These are phyloP conservation scores for Anastrepha ludens DNA, from an alignment of 1,140 invertebrate species.

Conservation along the genomic window DNA sequence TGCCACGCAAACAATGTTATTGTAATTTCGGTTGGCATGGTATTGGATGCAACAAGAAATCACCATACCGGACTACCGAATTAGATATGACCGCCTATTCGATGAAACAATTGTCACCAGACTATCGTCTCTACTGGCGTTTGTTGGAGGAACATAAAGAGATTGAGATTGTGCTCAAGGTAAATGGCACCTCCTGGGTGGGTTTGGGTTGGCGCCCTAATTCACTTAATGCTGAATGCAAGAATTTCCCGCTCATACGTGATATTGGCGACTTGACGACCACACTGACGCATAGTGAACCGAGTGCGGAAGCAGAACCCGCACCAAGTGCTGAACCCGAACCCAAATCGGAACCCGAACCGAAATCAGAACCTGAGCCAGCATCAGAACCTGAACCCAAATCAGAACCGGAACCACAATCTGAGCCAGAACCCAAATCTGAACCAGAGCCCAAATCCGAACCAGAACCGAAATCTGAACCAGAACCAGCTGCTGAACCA, in stretches of 20 bases:
- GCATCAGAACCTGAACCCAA: conserved; percentile 65
- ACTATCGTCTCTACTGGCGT: conserved; percentile 88
- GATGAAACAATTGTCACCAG: conserved; percentile 81
- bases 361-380: conserved; percentile 68
- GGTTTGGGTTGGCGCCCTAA: conserved; percentile 89
- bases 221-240: conserved; percentile 82
- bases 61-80: conserved; percentile 79
- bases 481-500: conserved; percentile 71
- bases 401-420: conserved; percentile 68
- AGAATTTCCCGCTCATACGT: conserved; percentile 83
- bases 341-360: conserved; percentile 72
- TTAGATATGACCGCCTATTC: conserved; percentile 82
- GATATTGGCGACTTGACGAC: conserved; percentile 73
- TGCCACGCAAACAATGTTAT: conserved; percentile 90
- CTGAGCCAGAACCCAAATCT: conserved; percentile 67
- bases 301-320: conserved; percentile 71
- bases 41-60: conserved; percentile 84
- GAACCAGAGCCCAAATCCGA: conserved; percentile 67
- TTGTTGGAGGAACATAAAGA: conserved; percentile 86
- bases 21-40: conserved; percentile 92
- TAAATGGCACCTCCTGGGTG: conserved; percentile 90
- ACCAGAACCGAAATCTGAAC: conserved; percentile 67
- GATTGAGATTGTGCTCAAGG: conserved; percentile 88
- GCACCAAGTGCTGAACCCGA: conserved; percentile 76
- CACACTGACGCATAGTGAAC: conserved; percentile 61